Evolutionary conservation across 2,113 vertebrate genomes (phyloP).

Genomic region (Probosciger aterrimus): DNA sequence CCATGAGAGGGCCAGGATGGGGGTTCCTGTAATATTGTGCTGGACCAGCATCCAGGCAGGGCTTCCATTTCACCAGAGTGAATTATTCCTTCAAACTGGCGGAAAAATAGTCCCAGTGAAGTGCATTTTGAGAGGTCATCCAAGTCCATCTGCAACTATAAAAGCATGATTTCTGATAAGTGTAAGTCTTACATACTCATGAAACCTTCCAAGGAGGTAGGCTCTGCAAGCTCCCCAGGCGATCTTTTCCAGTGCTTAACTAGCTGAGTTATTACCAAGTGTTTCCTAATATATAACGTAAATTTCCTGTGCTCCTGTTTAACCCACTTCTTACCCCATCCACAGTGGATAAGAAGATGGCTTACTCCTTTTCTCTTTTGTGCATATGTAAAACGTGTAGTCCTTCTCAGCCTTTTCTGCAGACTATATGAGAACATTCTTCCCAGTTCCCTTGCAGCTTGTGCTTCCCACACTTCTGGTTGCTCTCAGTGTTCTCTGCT

Average conservation of each 20-base stretch:
- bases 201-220: neutral
- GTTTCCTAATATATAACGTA: constrained; percentile 58
- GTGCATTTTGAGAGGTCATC: neutral
- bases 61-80: neutral
- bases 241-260: constrained; percentile 1
- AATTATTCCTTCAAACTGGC: neutral
- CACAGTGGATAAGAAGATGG: neutral
- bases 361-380: neutral
- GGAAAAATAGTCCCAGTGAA: neutral
- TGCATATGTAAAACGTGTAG: neutral
- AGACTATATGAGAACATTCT: neutral
- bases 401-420: neutral
- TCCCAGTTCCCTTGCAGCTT: neutral
- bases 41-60: neutral
- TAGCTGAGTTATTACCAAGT: constrained; percentile 10
- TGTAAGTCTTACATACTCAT: neutral
- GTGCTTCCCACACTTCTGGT: neutral
- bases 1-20: neutral
- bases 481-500: neutral
- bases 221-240: neutral
- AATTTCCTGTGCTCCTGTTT: constrained; percentile 34
- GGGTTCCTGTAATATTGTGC: neutral
- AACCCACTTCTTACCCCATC: neutral
- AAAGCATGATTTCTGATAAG: neutral
- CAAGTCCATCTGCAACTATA: neutral